Evolutionary conservation across 2,888 invertebrate species (phyloP), one percentile per base, ranked within the genome.

Genomic region (Mythimna albipuncta): DNA sequence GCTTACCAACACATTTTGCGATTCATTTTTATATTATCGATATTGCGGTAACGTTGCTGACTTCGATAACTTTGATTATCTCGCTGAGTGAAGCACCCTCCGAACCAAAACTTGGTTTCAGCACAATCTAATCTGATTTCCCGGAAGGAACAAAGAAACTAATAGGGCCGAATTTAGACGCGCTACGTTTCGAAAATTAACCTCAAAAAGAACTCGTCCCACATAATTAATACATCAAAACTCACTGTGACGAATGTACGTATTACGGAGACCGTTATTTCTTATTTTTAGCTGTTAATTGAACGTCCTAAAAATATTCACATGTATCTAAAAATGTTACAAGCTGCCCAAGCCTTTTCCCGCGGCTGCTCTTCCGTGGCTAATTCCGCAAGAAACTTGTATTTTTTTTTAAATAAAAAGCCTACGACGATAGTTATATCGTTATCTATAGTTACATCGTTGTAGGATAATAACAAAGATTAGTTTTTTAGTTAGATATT

Each of bases 201-300:
- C 19, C 50, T 52, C 50, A n/a, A 52, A 50, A 19, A 19, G 19
- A 52, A 52, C n/a, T 2, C 50, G 19, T 52, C n/a, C 50, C 16
- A 47, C 47, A 47, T 47, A 16, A 52, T 6, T 19, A 50, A 16
- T 16, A 6, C 4, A 47, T 47, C 47, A 47, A 47, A 16, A 50
- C 2, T 9, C 50, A 52, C 50, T 16, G n/a, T 52, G 50, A 52
- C 50, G 50, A n/a, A 52, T 52, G 50, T 52, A 2, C 13, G 0
- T 52, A 52, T n/a, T n/a, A 9, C n/a, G n/a, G n/a, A 52, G 50
- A 26, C 16, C 10, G 10, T 21, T 41, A 7, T 26, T 7, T 67
- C 2, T 69, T 58, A 41, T 50, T 58, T 19, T n/a, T n/a, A 64
- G 7, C 5, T 52, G 35, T 73, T 73, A 72, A 72, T 62, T 52